These are phyloP conservation scores for Podarcis lilfordi DNA, from an alignment of 2,797 vertebrate species.

Conservation along the genomic window DNA sequence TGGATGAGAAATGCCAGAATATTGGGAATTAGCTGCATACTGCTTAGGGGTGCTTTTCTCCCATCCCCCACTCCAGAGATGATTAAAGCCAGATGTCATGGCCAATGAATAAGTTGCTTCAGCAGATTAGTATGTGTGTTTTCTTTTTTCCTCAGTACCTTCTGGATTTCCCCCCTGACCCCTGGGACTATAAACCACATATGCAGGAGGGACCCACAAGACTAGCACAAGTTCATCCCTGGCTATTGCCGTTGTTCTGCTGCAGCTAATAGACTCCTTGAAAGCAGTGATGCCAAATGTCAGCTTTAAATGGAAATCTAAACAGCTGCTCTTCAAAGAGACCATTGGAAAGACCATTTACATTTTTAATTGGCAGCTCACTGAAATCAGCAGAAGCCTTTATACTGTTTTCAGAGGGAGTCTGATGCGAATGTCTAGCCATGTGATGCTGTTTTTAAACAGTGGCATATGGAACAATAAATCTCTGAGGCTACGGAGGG, in stretches of 20 bases:
- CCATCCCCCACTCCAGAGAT: background rate
- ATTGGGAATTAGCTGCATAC: background rate
- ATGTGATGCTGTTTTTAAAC: background rate
- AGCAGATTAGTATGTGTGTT: background rate
- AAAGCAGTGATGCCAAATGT: background rate
- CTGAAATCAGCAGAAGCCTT: background rate
- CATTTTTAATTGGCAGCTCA: background rate
- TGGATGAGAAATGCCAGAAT: no score
- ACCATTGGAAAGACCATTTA: background rate
- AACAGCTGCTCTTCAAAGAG: background rate
- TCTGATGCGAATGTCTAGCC: background rate
- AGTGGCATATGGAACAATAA: constrained; percentile 32
- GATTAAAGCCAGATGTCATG: background rate
- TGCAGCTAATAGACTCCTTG: background rate
- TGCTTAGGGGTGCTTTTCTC: background rate
- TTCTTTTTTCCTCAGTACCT: background rate
- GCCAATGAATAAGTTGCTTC: no score
- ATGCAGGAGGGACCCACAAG: background rate
- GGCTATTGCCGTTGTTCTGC: background rate
- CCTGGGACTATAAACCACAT: background rate
- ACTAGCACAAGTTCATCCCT: background rate
- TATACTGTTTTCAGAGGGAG: background rate
- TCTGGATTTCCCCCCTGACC: background rate
- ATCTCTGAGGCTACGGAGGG: background rate
- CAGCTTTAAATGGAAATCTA: background rate